Base-by-base conservation (phyloP, 2,888 invertebrate species). In the Euzophera pinguis region DNA sequence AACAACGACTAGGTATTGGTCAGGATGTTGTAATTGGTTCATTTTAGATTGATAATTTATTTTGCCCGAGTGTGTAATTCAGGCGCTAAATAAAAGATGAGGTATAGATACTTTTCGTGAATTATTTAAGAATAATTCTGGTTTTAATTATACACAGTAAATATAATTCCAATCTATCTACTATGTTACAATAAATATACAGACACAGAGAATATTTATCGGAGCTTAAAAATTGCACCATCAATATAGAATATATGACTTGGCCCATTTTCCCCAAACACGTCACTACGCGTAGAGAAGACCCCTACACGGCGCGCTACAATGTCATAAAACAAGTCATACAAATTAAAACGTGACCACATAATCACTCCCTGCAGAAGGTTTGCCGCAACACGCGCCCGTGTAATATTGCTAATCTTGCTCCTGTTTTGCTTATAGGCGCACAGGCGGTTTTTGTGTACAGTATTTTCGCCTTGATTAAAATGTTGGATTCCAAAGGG, bases 271-370 rank as follows among this genome's bases (percentile, higher is more conserved):
- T 35, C 34, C 43, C 12, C 14, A 17, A 50, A 53, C 37, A 41
- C 41, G n/a, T n/a, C n/a, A 50, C 43, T 62, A 54, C 58, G 50
- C 55, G 52, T 56, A 37, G 62, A 60, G 63, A 64, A 58, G 55
- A 68, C 64, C 65, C 66, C 61, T 50, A 42, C 56, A 61, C 56
- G 59, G 66, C 61, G 60, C 10, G 22, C 22, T 22, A 22, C 32
- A 2, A 53, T 50, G 64, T 63, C 69, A 72, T 81, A 73, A 78
- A 81, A 87, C 81, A 83, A 69, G 75, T 67, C 73, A 71, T 79
- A 77, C 84, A 87, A 87, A 89, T 89, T 87, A 88, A 85, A 84
- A 82, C 76, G 73, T 73, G 73, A 76, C 84, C 81, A 75, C 83
- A 65, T 81, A 81, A 84, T 82, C 71, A 73, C 76, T 73, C 77